Conservation (phyloP, 1,140 invertebrate genomes). For the Eurytemora carolleeae region DNA sequence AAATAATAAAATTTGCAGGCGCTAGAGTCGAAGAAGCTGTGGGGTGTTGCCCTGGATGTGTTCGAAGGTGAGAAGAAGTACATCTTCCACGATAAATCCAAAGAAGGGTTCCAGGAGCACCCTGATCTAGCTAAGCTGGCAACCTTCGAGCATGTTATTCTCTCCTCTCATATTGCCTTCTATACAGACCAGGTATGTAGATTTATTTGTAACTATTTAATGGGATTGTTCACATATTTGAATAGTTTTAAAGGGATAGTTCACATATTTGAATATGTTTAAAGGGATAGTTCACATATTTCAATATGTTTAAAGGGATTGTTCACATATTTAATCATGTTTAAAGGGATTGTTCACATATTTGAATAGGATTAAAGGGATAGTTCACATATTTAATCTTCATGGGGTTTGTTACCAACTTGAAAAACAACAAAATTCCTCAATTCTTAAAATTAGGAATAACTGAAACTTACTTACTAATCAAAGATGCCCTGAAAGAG, state of each 20-base stretch:
- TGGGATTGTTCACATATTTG: background rate
- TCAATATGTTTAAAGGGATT: background rate
- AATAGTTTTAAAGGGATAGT: background rate
- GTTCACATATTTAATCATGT: background rate
- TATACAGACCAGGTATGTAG: constrained; percentile 11
- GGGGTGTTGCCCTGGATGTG: background rate
- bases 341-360: background rate
- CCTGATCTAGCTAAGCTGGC: constrained; percentile 8
- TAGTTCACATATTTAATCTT: too few relatives aligned
- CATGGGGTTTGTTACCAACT: too few relatives aligned
- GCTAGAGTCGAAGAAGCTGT: background rate
- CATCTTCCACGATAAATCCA: constrained; percentile 13
- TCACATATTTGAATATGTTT: background rate
- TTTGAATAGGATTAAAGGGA: too few relatives aligned
- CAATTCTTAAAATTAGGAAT: too few relatives aligned
- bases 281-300: background rate
- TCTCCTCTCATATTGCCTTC: constrained; percentile 14
- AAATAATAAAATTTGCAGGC: too few relatives aligned
- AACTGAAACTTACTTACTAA: too few relatives aligned
- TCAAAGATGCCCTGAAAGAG: too few relatives aligned
- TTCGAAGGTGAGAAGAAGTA: constrained; percentile 11
- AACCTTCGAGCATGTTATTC: constrained; percentile 9
- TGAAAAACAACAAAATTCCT: too few relatives aligned
- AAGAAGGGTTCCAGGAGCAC: constrained; percentile 4
- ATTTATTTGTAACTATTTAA: background rate